Base-by-base conservation (phyloP, 2,797 vertebrate genomes). In the Sternarchorhynchus goeldii region DNA sequence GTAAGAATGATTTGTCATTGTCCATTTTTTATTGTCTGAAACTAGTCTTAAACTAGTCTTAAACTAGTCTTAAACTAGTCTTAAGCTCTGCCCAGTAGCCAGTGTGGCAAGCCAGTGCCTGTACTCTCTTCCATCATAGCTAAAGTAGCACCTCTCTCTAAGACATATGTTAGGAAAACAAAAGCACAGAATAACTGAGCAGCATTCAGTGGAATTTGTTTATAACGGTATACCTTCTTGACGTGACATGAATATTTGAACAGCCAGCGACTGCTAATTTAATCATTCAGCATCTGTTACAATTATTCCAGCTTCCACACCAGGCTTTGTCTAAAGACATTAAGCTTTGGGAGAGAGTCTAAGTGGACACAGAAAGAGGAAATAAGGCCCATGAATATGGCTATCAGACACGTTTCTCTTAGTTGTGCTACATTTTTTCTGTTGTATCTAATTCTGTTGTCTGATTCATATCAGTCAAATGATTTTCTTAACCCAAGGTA, bases 221-320 rank as follows among this genome's bases (percentile, higher is more conserved):
- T 75, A 21, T 81, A 75, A 80, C 75, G 63, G 55, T 83, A 80
- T 71, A 82, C 75, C 63, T 85, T 78, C 81, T 80, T 80, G 76
- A 77, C 65, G 55, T 32, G 77, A 81, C 79, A 83, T 81, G 83
- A 86, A 86, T 85, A 81, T 84, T 77, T 80, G 82, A 85, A 83
- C 80, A 87, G 85, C 77, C 76, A 76, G 82, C 76, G 57, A 85
- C 76, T 84, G 82, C 78, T 85, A 82, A 86, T 88, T 83, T 85
- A 86, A 84, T 88, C 83, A 85, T 81, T 81, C 83, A 84, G 82
- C 84, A 88, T 85, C 85, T 88, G 85, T 81, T 84, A 59, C 58
- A 41, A 67, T 85, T 87, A 66, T 73, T 79, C 79, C 31, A 58
- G 79, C 77, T 82, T 84, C 77, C 81, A 80, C 77, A 80, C 71